Conservation (phyloP, 2,888 invertebrate genomes). For the Callimorpha dominula region DNA sequence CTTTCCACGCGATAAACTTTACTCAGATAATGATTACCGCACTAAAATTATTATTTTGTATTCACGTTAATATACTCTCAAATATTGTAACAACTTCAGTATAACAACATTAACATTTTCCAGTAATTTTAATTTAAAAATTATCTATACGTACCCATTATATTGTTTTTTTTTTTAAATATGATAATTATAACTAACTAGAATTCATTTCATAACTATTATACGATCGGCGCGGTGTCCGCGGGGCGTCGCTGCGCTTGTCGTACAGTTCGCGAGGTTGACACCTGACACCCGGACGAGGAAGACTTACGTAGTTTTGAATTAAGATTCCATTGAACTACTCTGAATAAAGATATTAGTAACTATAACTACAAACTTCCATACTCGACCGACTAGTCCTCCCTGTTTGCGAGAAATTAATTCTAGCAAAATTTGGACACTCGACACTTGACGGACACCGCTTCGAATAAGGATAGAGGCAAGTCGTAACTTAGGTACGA, state of each 20-base stretch:
- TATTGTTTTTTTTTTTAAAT: conserved; percentile 66
- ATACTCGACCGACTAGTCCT: background rate
- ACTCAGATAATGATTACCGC: conserved; percentile 71
- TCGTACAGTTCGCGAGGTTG: conserved; percentile 31
- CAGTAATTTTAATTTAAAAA: conserved; percentile 74
- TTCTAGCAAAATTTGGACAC: conserved; percentile 33
- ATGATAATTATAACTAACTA: conserved; percentile 80
- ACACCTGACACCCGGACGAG: background rate
- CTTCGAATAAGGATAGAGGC: conserved; percentile 48
- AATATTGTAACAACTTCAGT: conserved; percentile 87
- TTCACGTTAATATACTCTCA: conserved; percentile 86
- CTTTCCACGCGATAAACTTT: conserved; percentile 73
- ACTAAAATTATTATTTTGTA: conserved; percentile 78
- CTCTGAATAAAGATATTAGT: background rate
- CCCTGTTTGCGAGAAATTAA: conserved; percentile 11
- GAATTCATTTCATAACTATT: conserved; percentile 72
- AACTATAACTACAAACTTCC: background rate
- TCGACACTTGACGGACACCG: conserved; percentile 43
- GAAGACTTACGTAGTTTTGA: background rate
- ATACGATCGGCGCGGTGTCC: conserved; percentile 41
- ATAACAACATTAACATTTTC: conserved; percentile 87
- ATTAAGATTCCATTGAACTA: background rate
- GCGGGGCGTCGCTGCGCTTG: conserved; percentile 28
- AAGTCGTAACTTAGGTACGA: conserved; percentile 52
- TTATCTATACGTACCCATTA: conserved; percentile 80